Base-by-base conservation (phyloP, 2,113 vertebrate species). In the Mastomys coucha region DNA sequence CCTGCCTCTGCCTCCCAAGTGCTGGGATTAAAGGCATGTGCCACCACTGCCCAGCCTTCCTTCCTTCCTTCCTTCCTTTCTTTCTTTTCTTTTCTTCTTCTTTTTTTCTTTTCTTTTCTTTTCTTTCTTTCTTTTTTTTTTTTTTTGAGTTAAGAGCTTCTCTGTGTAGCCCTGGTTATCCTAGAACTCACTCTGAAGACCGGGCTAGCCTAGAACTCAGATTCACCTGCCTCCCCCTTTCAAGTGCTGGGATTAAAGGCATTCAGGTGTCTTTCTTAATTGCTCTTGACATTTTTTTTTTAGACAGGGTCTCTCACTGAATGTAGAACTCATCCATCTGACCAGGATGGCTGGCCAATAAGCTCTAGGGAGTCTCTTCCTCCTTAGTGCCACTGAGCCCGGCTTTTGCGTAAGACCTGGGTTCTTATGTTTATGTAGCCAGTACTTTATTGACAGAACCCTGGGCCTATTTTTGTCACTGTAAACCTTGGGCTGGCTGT, bases 81-180 rank as follows among this genome's bases (percentile, higher is more conserved):
- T 1, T 11, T 31, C 20, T 3, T 11, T 67, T 7, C 7, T 1
- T 12, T 2, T 1, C 26, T 31, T 9, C 3, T 2, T 12, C 4
- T 67, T 4, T 31, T 3, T 56, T 0, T 39, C 17, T 22, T 1
- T 73, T 8, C 2, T 1, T 22, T 8, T 39, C 3, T 20, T 1
- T 16, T 24, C 10, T 3, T 2, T 14, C 5, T 6, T 14, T 26
- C 5, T 2, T 28, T 45, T 9, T 4, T 22, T 39, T 1, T 14
- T 24, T 5, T 5, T 14, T 13, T 58, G 33, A 58, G 53, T 16
- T 9, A 14, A 14, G 51, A 24, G 20, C 39, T 58, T 26, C 12
- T 82, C 20, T 60, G 19, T 82, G n/a, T 82, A 82, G 12, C 56
- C n/a, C 11, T 73, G 7, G 22, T 20, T 60, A 7, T 60, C 22